These are phyloP conservation scores for Amphiprion ocellaris DNA, from an alignment of 2,113 vertebrate species.

Conservation along the genomic window DNA sequence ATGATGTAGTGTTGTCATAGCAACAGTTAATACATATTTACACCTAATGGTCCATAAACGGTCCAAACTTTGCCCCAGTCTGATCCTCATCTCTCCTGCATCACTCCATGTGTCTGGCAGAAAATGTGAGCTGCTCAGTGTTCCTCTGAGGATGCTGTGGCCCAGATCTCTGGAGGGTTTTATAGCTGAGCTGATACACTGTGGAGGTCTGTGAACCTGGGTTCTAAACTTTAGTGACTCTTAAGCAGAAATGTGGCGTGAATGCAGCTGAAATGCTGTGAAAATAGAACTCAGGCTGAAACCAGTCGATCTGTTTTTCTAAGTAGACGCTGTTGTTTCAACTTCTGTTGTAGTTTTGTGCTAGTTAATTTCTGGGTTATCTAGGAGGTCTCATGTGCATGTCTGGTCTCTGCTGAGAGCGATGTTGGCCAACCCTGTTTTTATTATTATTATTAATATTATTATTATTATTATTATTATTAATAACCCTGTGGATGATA, in stretches of 20 bases:
- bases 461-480: too few relatives aligned
- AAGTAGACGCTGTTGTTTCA: neutral
- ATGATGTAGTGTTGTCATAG: too few relatives aligned
- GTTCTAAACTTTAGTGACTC: neutral
- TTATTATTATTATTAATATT: too few relatives aligned
- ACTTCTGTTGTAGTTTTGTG: neutral
- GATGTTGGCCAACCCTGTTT: constrained; percentile 15
- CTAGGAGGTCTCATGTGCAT: constrained; percentile 9
- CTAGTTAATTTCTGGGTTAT: constrained; percentile 3
- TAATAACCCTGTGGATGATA: too few relatives aligned
- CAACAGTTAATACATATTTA: neutral
- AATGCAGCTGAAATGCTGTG: neutral
- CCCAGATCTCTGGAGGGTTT: constrained; percentile 49
- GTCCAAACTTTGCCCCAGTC: neutral
- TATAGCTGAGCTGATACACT: constrained; percentile 41
- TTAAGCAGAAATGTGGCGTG: neutral
- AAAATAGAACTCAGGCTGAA: neutral
- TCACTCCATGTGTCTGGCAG: constrained; percentile 48
- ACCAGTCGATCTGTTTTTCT: neutral
- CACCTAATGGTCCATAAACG: neutral
- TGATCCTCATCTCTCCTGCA: neutral
- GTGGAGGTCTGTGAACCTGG: neutral
- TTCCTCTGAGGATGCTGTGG: constrained; percentile 52
- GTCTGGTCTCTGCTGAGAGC: constrained; percentile 22
- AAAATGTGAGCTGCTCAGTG: constrained; percentile 43